These are phyloP conservation scores for Zaprionus tsacasi DNA, from an alignment of 1,140 invertebrate genomes.

Conservation along the genomic window DNA sequence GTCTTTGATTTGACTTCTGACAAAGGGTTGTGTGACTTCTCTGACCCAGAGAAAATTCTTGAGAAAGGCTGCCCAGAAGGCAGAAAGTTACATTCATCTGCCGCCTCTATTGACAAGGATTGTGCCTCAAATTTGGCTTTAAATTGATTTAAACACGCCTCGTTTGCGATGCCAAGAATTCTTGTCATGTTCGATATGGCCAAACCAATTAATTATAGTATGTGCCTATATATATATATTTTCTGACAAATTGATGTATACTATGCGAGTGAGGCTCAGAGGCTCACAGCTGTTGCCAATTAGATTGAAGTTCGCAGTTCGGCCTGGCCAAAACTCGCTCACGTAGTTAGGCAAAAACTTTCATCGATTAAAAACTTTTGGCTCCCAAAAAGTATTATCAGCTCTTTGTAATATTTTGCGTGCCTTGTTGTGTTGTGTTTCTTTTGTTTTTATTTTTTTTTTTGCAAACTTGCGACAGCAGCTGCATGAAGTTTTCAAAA, in stretches of 20 bases:
- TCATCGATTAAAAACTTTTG: constrained; percentile 77
- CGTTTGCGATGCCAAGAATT: not conserved
- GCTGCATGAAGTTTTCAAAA: constrained; percentile 60
- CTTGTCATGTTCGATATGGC: constrained; percentile 24
- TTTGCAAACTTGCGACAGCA: constrained; percentile 49
- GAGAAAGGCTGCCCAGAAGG: not conserved
- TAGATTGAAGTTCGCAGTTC: constrained; percentile 52
- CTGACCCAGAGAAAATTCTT: not conserved
- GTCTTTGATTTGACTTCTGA: constrained; percentile 2
- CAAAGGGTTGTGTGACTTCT: not conserved
- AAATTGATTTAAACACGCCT: not conserved
- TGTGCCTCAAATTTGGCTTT: not conserved
- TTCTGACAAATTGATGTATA: constrained; percentile 46
- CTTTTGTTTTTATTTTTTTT: constrained; percentile 3
- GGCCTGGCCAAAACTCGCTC: constrained; percentile 29
- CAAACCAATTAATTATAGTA: constrained; percentile 41
- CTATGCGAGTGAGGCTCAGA: constrained; percentile 12
- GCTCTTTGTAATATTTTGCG: constrained; percentile 37
- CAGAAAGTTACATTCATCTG: no score
- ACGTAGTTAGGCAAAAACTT: constrained; percentile 70
- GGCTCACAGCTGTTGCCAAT: constrained; percentile 59
- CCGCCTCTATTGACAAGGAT: not conserved
- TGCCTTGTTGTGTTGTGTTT: constrained; percentile 8
- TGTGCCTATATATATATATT: constrained; percentile 20
- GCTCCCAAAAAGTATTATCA: constrained; percentile 63